A percentile compares a stretch with the other conserved stretches of the same genome.
Evolutionary conservation across 2,888 invertebrate genomes (phyloP).

Genomic region (Ichneumon xanthorius): DNA sequence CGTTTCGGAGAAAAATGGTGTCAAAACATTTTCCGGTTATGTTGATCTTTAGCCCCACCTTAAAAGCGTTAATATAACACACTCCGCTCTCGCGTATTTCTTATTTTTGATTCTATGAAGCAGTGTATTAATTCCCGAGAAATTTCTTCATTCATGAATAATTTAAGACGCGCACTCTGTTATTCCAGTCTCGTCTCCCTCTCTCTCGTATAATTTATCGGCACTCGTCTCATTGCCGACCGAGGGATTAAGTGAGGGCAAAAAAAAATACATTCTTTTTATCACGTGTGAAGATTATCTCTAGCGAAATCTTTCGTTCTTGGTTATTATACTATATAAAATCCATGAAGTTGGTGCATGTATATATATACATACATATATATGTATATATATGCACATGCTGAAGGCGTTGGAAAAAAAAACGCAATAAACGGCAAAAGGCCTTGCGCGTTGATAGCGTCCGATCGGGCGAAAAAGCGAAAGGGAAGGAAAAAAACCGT

Average conservation of each 20-base stretch:
- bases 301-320: conserved; percentile 53
- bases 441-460: conserved; percentile 37
- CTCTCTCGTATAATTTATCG: conserved; percentile 57
- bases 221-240: conserved; percentile 24
- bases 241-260: conserved; percentile 16
- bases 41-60: no score
- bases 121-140: conserved; percentile 55
- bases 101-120: conserved; percentile 49
- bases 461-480: conserved; percentile 39
- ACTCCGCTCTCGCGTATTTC: conserved; percentile 8
- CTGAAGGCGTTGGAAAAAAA: conserved; percentile 40
- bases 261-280: conserved; percentile 43
- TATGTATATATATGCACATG: conserved; percentile 10
- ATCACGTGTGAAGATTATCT: conserved; percentile 68
- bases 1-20: no score
- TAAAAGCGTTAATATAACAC: background rate
- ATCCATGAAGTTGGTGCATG: conserved; percentile 12
- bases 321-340: conserved; percentile 22
- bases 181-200: conserved; percentile 25
- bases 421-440: conserved; percentile 42
- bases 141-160: conserved; percentile 68
- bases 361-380: background rate
- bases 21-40: no score
- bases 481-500: conserved; percentile 4
- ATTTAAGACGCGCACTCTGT: conserved; percentile 49